These are phyloP conservation scores for Ectobius pallidus DNA, from an alignment of 2,888 invertebrate species.

Conservation along the genomic window DNA sequence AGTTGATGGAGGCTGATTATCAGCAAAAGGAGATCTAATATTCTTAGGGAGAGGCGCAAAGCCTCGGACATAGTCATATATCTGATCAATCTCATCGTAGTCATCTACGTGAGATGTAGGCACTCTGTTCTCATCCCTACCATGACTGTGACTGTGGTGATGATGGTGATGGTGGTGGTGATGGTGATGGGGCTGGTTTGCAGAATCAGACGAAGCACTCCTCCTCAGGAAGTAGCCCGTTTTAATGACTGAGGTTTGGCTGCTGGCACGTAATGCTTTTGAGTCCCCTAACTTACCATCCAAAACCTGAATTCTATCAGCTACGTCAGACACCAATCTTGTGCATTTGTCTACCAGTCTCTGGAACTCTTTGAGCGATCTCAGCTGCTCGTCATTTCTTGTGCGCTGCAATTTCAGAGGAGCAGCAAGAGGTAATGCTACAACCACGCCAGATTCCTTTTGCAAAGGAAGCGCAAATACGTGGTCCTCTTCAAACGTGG, in stretches of 20 bases:
- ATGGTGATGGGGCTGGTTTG: slow-evolving; percentile 51
- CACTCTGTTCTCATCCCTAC: slow-evolving; percentile 67
- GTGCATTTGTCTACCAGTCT: slow-evolving; percentile 79
- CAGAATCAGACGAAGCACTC: slow-evolving; percentile 79
- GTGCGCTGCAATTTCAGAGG: slow-evolving; percentile 84
- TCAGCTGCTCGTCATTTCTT: slow-evolving; percentile 80
- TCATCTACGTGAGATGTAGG: slow-evolving; percentile 65
- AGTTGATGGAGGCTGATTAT: slow-evolving; percentile 50
- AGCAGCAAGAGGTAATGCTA: slow-evolving; percentile 84
- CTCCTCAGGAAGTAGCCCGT: slow-evolving; percentile 75
- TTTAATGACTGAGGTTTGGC: slow-evolving; percentile 52
- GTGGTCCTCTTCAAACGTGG: slow-evolving; percentile 85
- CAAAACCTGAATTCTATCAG: slow-evolving; percentile 80
- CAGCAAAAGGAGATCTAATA: slow-evolving; percentile 68
- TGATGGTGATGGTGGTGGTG: slow-evolving; percentile 52
- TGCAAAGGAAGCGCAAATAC: slow-evolving; percentile 84
- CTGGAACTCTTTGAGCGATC: slow-evolving; percentile 70
- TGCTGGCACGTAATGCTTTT: slow-evolving; percentile 42
- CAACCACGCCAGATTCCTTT: slow-evolving; percentile 76
- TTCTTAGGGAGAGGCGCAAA: slow-evolving; percentile 89
- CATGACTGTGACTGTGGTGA: slow-evolving; percentile 57
- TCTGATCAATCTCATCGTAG: slow-evolving; percentile 95
- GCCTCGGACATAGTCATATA: slow-evolving; percentile 94
- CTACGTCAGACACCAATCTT: slow-evolving; percentile 74
- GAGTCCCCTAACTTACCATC: slow-evolving; percentile 78